phyloP scores from a whole-genome alignment of 2,113 vertebrate species.

The Oophaga pumilio region DNA sequence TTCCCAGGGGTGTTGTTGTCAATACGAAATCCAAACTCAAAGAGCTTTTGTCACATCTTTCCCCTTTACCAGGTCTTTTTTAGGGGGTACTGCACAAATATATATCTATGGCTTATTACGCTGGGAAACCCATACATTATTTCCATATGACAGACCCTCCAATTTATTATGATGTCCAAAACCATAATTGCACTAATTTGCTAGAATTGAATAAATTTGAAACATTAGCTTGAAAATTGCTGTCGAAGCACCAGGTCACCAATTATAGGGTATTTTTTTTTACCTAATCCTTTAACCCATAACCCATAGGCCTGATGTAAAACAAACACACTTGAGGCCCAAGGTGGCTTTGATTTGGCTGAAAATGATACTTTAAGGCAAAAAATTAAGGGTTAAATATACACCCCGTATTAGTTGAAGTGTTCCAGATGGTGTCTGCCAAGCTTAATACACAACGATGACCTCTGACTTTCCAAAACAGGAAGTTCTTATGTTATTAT shows the following conservation, averaged over 20 bases:
- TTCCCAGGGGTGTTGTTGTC: neutral
- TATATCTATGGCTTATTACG: neutral
- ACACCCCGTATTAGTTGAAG: conserved; percentile 21
- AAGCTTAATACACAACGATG: conserved; percentile 47
- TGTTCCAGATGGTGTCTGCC: conserved; percentile 41
- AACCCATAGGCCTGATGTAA: neutral
- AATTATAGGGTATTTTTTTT: neutral
- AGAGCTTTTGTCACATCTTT: neutral
- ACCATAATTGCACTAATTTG: neutral
- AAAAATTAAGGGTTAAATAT: conserved; percentile 37
- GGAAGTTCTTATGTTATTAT: conserved; percentile 61
- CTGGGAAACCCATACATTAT: neutral
- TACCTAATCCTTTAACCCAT: neutral
- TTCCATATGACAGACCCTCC: neutral
- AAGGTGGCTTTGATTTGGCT: conserved; percentile 28
- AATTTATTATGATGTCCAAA: neutral
- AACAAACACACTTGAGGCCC: neutral
- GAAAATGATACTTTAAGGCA: neutral
- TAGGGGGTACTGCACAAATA: neutral
- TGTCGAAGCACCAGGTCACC: neutral
- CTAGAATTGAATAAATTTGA: neutral
- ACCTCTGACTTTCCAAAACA: conserved; percentile 56
- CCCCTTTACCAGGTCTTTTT: neutral
- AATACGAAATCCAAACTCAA: neutral
- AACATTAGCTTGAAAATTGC: neutral